phyloP scores from a whole-genome alignment of 2,797 vertebrate species.

The Pangasius sanitwongsei region DNA sequence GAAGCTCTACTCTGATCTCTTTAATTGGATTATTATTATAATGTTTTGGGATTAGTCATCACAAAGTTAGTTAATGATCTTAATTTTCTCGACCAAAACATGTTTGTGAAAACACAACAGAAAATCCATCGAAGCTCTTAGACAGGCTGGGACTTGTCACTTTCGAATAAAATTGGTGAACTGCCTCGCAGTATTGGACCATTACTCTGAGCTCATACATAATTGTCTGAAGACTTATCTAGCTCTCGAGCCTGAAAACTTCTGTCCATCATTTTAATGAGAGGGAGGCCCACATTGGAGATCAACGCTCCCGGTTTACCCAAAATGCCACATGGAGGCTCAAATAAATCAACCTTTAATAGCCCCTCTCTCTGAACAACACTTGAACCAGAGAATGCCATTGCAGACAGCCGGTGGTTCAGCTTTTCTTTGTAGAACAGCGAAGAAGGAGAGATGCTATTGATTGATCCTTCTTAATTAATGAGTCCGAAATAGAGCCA shows the following conservation, averaged over 20 bases:
- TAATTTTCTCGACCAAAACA: not conserved
- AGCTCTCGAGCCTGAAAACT: slow-evolving; percentile 19
- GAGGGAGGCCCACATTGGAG: slow-evolving; percentile 19
- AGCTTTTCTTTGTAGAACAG: slow-evolving; percentile 19
- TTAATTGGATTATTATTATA: not conserved
- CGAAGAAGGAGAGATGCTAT: slow-evolving; percentile 33
- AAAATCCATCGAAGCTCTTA: not conserved
- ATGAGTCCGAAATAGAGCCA: slow-evolving; percentile 40
- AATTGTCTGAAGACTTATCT: slow-evolving; percentile 43
- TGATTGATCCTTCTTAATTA: slow-evolving; percentile 48
- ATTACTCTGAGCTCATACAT: slow-evolving; percentile 33
- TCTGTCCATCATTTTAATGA: slow-evolving; percentile 48
- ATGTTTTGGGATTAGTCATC: slow-evolving; percentile 21
- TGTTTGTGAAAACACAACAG: not conserved
- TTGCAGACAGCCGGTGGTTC: not conserved
- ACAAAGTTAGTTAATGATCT: not conserved
- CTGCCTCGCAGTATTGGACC: slow-evolving; percentile 2
- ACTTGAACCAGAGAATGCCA: slow-evolving; percentile 28
- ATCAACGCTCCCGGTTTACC: slow-evolving; percentile 37
- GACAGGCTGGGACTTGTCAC: not conserved
- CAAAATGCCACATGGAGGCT: slow-evolving; percentile 38
- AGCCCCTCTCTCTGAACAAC: slow-evolving; percentile 6
- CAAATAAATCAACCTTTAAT: slow-evolving; percentile 43
- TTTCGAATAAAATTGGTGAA: not conserved
- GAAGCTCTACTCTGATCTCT: slow-evolving; percentile 16